Evolutionary conservation across 2,888 invertebrate genomes (phyloP), one percentile per base, ranked within the genome.

Genomic region (Dorcus parallelipipedus): DNA sequence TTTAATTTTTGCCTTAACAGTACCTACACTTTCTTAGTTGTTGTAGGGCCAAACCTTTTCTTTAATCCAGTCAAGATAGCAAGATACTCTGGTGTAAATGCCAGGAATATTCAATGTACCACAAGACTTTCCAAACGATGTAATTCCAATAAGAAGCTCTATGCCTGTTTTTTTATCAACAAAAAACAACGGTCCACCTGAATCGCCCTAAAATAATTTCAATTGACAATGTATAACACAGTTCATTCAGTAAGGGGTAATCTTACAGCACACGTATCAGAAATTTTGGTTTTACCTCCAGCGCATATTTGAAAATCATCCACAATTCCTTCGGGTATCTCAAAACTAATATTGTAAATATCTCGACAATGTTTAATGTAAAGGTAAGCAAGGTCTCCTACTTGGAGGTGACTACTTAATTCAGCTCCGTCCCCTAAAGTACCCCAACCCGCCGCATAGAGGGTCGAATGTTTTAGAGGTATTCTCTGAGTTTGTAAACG

Each of bases 181-280:
- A 17, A 6, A 45, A 6, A 26, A 26, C 26, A 89, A 72, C 1
- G 88, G 87, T 2, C 87, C 86, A n/a, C 89, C 88, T 7, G 86
- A 86, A 75, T 88, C 87, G 7, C 87, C 86, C 80, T 60, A 38
- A 10, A 60, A 57, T 26, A 26, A 26, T 26, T 26, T 26, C 6
- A 5, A 42, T 42, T 42, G 2, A 42, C 1, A 42, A 10, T 26
- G 20, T 20, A 3, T 3, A 20, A n/a, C n/a, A n/a, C n/a, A 20
- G 20, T 2, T 3, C 2, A 20, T 3, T 20, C 20, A 20, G 20
- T 20, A 3, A 20, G 3, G 20, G 3, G 26, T 26, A 26, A 26
- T 6, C 26, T 42, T 6, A 42, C 42, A 10, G n/a, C 42, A 14
- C 42, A 42, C 8, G 42, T 42, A 42, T 42, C 42, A 20, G 20